Evolutionary conservation across 2,113 vertebrate genomes (phyloP), one percentile per base, ranked within the genome.

Genomic region (Calyptomena viridis): DNA sequence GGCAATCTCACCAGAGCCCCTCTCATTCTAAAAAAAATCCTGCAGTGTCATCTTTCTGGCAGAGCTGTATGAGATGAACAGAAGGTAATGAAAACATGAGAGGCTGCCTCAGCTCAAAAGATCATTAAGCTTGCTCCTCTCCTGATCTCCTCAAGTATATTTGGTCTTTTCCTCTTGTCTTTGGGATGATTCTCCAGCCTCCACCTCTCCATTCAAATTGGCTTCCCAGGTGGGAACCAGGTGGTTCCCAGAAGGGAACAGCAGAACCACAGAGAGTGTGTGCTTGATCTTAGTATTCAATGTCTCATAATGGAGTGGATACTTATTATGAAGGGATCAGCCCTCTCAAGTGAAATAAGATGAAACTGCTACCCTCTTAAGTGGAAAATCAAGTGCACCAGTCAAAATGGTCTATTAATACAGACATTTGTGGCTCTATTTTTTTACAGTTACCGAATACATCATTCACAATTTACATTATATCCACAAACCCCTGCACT

Each of bases 321-420:
- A 80, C 39, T 91, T 78, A 24, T 11, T 88, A 40, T 58, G 73
- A 84, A 81, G 40, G 50, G 30, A 83, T 50, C 77, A 25, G 8
- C 47, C 52, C 59, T 88, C 84, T 95, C 64, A 71, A 59, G 47
- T 55, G n/a, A 66, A 55, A 50, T 77, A 71, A 90, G 64, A 74
- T 56, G 39, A 67, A 89, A 76, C 6, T 55, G 27, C 55, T 90
- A 42, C 44, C 62, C 47, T 92, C 60, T 95, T 73, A 72, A 91
- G 66, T 84, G 50, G 89, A 89, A 89, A 94, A 84, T 81, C 80
- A 92, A 95, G 47, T 42, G 28, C 39, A 88, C 23, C 77, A 59
- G 74, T 88, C 25, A 83, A 77, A 94, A 74, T 50, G 6, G 77
- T 77, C 59, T 46, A 27, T 58, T 87, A 77, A 81, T 74, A 56